Evolutionary conservation across 2,113 vertebrate genomes (phyloP).

Genomic region (Dascyllus trimaculatus): DNA sequence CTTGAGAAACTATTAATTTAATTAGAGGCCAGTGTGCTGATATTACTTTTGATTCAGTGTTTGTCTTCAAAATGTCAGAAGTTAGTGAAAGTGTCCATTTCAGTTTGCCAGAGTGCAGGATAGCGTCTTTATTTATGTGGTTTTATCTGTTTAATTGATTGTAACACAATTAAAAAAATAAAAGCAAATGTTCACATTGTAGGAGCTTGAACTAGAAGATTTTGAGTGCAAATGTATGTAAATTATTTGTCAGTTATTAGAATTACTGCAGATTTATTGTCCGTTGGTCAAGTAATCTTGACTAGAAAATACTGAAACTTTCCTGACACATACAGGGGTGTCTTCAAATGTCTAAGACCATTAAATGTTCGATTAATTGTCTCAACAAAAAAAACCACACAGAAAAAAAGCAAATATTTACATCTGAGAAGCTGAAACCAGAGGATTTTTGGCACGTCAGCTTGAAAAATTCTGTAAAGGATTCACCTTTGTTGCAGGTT

Average conservation of each 20-base stretch:
- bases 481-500: not conserved
- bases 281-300: not conserved
- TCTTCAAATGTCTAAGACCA: not conserved
- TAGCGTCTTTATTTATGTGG: not conserved
- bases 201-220: no score
- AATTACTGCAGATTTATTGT: not conserved
- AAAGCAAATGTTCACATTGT: no score
- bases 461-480: not conserved
- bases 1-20: not conserved
- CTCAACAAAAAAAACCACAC: no score
- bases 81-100: not conserved
- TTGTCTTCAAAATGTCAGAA: not conserved
- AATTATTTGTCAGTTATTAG: no score
- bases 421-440: no score
- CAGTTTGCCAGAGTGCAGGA: not conserved
- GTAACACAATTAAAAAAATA: no score
- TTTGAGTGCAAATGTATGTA: not conserved
- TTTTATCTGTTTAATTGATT: not conserved
- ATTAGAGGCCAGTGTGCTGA: no score
- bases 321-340: no score
- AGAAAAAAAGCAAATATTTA: no score
- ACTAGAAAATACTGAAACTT: no score
- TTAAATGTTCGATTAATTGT: not conserved
- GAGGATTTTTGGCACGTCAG: not conserved
- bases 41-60: not conserved